phyloP scores from a whole-genome alignment of 2,113 vertebrate genomes.

The Thryonomys swinderianus region DNA sequence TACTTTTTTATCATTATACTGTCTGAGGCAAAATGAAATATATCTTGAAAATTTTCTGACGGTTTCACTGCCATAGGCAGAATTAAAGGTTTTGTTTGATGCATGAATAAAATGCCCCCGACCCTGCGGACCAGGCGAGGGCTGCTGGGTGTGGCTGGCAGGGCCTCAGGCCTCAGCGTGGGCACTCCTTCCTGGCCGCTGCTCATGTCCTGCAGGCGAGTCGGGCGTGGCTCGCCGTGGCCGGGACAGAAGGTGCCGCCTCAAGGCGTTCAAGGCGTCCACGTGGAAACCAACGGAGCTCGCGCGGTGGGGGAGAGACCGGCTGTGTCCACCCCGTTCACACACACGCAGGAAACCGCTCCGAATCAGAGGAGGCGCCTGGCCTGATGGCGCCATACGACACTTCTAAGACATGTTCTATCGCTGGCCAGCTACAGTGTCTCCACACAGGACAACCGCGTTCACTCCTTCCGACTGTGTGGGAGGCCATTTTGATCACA shows the following conservation, averaged over 20 bases:
- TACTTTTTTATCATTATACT: conserved; percentile 60
- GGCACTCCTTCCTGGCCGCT: not conserved
- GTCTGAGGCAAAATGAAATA: conserved; percentile 69
- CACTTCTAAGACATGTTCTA: not conserved
- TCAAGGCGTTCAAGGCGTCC: not conserved
- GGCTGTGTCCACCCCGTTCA: not conserved
- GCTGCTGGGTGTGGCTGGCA: conserved; percentile 45
- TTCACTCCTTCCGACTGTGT: not conserved
- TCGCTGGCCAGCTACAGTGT: not conserved
- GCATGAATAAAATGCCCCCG: conserved; percentile 52
- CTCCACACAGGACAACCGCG: not conserved
- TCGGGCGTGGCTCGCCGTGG: not conserved
- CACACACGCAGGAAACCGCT: not conserved
- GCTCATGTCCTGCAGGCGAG: no score
- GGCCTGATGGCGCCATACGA: not conserved
- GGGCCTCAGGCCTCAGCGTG: not conserved
- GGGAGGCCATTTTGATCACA: not conserved
- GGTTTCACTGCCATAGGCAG: conserved; percentile 33
- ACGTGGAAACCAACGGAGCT: not conserved
- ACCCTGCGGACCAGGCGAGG: conserved; percentile 45
- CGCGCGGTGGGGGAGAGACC: not conserved
- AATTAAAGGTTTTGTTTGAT: conserved; percentile 68
- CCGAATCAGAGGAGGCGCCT: not conserved
- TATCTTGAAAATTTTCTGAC: conserved; percentile 62
- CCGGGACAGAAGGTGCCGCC: not conserved